Evolutionary conservation across 2,888 invertebrate species (phyloP), one percentile per base, ranked within the genome.

Genomic region (Pristionchus entomophagus): DNA sequence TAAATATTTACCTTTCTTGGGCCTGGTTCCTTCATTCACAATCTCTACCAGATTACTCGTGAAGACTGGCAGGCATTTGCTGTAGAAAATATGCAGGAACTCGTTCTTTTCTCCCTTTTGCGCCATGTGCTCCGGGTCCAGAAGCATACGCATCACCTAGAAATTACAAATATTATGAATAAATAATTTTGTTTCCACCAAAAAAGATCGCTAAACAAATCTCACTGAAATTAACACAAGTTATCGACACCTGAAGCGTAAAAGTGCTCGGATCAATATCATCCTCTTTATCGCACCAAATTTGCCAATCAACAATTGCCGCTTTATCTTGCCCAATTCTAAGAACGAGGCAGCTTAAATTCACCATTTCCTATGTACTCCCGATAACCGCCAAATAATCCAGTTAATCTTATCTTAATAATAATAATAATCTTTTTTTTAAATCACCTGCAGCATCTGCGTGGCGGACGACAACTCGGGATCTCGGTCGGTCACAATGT

Each of bases 21-120:
- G 86, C 19, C 32, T 10, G 6, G 12, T 45, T 0, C 80, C 51
- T 26, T 88, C 92, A 53, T 88, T 86, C 17, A 98, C 98, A 94
- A 98, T 98, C 88, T 96, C 96, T 93, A 98, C 95, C 86, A 99
- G 95, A n/a, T 99, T 99, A 87, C 97, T 97, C 96, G 98, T 97
- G 92, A 99, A 95, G 86, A 97, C 97, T 94, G 97, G 97, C 95
- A 99, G 97, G 95, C 97, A 97, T 95, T 97, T 97, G 94, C 97
- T 98, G 95, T 99, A 99, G 95, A 99, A 99, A 94, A 98, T 97
- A 94, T 97, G 97, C 86, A 99, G 95, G 94, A 99, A 99, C 94
- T 99, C 99, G 29, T 97, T 97, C 94, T 98, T 98, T 95, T 99
- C 99, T 86, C 97, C 97, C 95, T 97, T 97, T 94, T 95, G 92